A percentile compares a stretch with the other conserved stretches of the same genome.
These are phyloP conservation scores for Ridgeia piscesae DNA, from an alignment of 1,140 invertebrate species.

Conservation along the genomic window DNA sequence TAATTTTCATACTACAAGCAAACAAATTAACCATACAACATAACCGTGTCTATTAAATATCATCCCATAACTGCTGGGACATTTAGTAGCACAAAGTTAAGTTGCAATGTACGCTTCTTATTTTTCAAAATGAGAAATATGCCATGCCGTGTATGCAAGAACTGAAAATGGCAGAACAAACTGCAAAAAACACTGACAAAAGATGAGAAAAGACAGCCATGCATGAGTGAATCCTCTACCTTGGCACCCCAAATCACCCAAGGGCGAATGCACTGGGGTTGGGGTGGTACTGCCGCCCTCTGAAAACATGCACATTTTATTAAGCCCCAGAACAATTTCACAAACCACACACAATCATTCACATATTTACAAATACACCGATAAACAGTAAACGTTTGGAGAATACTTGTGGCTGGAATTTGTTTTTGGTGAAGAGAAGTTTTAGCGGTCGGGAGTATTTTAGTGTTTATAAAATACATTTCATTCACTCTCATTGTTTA, in stretches of 20 bases:
- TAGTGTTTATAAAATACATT: too few relatives aligned
- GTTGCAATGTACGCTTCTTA: too few relatives aligned
- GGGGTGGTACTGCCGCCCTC: slow-evolving; percentile 6
- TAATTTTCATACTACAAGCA: not conserved
- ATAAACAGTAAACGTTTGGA: not conserved
- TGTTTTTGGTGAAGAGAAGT: too few relatives aligned
- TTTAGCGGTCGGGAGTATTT: too few relatives aligned
- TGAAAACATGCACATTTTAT: slow-evolving; percentile 13
- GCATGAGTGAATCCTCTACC: not conserved
- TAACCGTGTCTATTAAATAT: too few relatives aligned
- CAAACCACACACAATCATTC: not conserved
- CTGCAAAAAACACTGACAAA: not conserved
- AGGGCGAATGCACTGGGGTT: not conserved
- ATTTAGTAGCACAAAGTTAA: not conserved
- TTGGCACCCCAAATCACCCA: not conserved
- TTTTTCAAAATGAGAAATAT: not conserved
- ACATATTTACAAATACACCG: not conserved
- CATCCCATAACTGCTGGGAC: not conserved
- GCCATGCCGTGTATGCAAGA: not conserved
- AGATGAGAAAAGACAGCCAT: not conserved
- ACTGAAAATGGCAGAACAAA: not conserved
- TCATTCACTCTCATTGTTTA: too few relatives aligned
- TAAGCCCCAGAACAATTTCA: not conserved
- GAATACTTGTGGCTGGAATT: too few relatives aligned
- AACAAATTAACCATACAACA: too few relatives aligned